These are phyloP conservation scores for Diplazon laetatorius DNA, from an alignment of 2,888 invertebrate species.

Conservation along the genomic window DNA sequence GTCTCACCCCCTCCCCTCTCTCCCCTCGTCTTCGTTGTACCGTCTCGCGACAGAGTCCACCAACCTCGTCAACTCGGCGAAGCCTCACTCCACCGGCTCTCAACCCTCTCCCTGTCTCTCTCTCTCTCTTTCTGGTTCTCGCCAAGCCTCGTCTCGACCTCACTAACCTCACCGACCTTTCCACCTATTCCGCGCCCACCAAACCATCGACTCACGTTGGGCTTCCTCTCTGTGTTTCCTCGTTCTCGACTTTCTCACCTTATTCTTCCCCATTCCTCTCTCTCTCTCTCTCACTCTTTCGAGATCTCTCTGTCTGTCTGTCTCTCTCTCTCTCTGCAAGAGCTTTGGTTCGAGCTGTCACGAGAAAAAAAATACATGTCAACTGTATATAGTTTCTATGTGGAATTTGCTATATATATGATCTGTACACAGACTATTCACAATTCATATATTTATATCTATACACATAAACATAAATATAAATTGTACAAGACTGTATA, in stretches of 20 bases:
- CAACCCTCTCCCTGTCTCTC: constrained; percentile 26
- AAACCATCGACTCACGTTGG: constrained; percentile 58
- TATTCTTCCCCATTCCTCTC: constrained; percentile 6
- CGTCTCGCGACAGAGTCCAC: constrained; percentile 44
- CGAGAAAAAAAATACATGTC: too few relatives aligned
- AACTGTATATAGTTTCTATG: too few relatives aligned
- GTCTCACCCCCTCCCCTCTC: too few relatives aligned
- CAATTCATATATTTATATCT: too few relatives aligned
- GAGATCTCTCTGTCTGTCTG: constrained; percentile 32
- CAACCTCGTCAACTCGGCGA: constrained; percentile 54
- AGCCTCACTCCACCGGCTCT: constrained; percentile 34
- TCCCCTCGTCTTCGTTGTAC: constrained; percentile 1
- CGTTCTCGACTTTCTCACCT: neutral
- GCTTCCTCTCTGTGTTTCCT: constrained; percentile 28
- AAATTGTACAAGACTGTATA: too few relatives aligned
- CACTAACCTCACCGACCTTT: constrained; percentile 57
- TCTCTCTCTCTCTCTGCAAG: constrained; percentile 2
- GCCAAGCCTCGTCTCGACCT: constrained; percentile 38
- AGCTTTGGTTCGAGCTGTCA: constrained; percentile 35
- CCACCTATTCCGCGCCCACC: constrained; percentile 56
- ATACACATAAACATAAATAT: too few relatives aligned
- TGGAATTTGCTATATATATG: too few relatives aligned
- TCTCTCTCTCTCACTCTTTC: constrained; percentile 29
- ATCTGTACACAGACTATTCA: too few relatives aligned
- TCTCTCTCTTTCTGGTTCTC: constrained; percentile 46